A percentile compares a stretch with the other conserved stretches of the same genome.
Conservation (phyloP, 2,113 vertebrate genomes). For the Epinephelus cyanopodus region DNA sequence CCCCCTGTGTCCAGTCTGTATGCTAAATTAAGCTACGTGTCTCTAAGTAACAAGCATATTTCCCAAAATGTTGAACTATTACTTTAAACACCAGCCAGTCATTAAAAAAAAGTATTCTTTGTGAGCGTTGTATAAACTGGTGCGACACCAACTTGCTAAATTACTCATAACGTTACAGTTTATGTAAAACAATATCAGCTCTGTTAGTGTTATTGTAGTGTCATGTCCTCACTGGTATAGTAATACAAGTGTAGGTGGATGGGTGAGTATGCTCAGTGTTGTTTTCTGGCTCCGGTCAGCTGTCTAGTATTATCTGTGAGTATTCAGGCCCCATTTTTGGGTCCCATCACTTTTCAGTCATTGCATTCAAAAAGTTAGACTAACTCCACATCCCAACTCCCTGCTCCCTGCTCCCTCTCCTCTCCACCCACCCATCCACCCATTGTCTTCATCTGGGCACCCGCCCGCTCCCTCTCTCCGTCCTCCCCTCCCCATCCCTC, state of each 20-base stretch:
- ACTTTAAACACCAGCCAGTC: neutral
- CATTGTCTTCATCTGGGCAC: conserved; percentile 47
- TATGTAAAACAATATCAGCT: neutral
- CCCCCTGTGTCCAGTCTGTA: neutral
- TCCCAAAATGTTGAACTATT: conserved; percentile 4
- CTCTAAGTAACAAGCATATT: neutral
- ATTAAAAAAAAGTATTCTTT: conserved; percentile 1
- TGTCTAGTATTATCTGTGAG: conserved; percentile 65
- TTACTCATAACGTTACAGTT: neutral
- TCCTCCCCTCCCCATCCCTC: conserved; percentile 15
- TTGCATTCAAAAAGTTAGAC: conserved; percentile 70
- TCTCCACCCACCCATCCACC: conserved; percentile 44
- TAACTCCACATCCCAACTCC: conserved; percentile 67
- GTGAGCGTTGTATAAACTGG: neutral
- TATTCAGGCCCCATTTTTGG: conserved; percentile 51
- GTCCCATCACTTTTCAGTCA: conserved; percentile 74
- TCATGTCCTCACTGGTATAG: conserved; percentile 63
- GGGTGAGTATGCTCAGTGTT: conserved; percentile 69
- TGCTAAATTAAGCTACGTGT: neutral
- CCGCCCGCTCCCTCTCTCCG: neutral
- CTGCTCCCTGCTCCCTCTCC: conserved; percentile 50
- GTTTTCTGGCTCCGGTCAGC: conserved; percentile 65
- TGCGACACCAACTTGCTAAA: neutral
- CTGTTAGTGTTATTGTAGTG: neutral
- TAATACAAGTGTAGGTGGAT: conserved; percentile 70